Conservation (phyloP, 2,888 invertebrate genomes). For the Meliscaeva auricollis region DNA sequence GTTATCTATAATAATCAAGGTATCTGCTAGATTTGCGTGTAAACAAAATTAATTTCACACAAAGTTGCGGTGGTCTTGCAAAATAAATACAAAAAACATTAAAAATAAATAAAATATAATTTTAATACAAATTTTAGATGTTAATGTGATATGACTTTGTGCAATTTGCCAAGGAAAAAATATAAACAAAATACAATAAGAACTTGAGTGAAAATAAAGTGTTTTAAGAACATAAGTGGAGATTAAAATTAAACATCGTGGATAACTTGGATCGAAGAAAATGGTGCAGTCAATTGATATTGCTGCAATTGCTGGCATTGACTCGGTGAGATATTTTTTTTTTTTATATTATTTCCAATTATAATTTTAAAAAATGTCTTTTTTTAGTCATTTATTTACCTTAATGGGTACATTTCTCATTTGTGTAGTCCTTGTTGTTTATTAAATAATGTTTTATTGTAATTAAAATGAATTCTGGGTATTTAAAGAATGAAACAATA, state of each 20-base stretch:
- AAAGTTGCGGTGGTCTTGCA: slow-evolving; percentile 54
- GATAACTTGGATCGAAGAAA: slow-evolving; percentile 69
- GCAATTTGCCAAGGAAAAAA: neutral
- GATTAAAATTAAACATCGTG: slow-evolving; percentile 54
- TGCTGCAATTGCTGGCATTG: slow-evolving; percentile 82
- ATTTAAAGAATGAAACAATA: too few species aligned
- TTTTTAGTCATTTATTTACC: too few species aligned
- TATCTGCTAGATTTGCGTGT: slow-evolving; percentile 29
- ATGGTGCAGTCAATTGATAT: slow-evolving; percentile 84
- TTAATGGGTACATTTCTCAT: too few species aligned
- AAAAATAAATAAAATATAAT: neutral
- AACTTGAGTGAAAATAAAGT: neutral
- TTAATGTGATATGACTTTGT: neutral
- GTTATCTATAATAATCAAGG: slow-evolving; percentile 35
- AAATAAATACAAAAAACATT: neutral
- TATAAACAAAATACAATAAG: neutral
- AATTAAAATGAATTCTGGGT: too few species aligned
- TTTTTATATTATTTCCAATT: neutral
- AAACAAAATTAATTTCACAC: neutral
- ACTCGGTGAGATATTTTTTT: slow-evolving; percentile 79
- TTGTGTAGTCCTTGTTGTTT: too few species aligned
- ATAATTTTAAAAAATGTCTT: neutral
- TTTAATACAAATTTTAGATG: neutral
- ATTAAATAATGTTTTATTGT: too few species aligned
- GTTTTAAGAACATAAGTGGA: slow-evolving; percentile 34